phyloP scores from a whole-genome alignment of 1,140 invertebrate genomes.

The Whitmania pigra region DNA sequence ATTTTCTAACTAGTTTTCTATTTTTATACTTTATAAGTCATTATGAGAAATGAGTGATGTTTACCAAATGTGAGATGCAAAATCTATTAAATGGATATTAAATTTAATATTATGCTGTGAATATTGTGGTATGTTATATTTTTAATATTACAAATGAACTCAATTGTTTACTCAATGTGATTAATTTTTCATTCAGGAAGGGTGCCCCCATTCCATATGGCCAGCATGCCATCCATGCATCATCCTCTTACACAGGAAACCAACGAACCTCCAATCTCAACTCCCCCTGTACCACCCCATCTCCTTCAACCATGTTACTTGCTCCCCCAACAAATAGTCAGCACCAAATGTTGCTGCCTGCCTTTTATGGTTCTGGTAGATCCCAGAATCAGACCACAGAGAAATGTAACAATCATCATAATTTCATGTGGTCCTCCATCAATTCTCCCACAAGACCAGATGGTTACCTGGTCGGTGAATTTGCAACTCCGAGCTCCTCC shows the following conservation, averaged over 20 bases:
- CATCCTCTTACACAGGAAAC: background rate
- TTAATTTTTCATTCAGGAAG: background rate
- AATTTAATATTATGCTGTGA: background rate
- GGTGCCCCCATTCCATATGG: background rate
- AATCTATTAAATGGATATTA: background rate
- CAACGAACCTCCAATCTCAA: background rate
- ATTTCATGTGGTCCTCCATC: background rate
- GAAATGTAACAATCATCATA: too few species aligned
- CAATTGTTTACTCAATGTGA: background rate
- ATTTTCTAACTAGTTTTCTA: too few species aligned
- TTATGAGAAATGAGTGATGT: too few species aligned
- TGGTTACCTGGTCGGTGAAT: background rate
- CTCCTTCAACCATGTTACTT: background rate
- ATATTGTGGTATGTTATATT: background rate
- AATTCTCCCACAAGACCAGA: background rate
- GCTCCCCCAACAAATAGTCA: background rate
- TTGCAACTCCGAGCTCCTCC: background rate
- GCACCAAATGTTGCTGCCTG: background rate
- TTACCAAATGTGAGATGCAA: background rate
- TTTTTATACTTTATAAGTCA: too few species aligned
- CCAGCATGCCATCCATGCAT: conserved; percentile 9
- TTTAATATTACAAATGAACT: background rate
- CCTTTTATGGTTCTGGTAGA: too few species aligned
- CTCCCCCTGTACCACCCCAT: background rate
- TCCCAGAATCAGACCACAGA: too few species aligned